Conservation (phyloP, 1,140 invertebrate species). For the Tetragnatha versicolor region DNA sequence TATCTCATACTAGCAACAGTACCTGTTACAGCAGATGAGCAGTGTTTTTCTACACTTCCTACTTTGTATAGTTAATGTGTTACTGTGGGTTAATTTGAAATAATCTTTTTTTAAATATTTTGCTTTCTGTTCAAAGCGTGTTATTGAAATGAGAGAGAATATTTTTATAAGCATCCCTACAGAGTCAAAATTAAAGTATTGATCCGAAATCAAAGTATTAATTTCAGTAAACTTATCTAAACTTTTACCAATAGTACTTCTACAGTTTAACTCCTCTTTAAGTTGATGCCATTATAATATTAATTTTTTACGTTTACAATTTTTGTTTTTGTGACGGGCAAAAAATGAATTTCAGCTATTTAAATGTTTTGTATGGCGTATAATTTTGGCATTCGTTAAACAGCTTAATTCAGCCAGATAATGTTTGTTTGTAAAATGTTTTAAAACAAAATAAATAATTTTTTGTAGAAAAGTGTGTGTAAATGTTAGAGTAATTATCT, state of each 20-base stretch:
- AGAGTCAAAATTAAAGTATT: neutral
- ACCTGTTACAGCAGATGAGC: neutral
- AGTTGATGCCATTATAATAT: neutral
- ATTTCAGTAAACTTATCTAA: neutral
- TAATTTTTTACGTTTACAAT: neutral
- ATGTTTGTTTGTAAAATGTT: no score
- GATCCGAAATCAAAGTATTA: slow-evolving; percentile 10
- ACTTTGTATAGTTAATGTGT: neutral
- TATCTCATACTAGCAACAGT: neutral
- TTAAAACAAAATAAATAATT: no score
- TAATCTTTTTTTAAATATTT: neutral
- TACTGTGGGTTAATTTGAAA: neutral
- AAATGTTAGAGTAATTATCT: no score
- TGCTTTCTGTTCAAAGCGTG: neutral
- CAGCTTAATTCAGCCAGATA: no score
- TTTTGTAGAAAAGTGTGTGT: no score
- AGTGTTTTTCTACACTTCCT: neutral
- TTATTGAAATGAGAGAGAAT: neutral
- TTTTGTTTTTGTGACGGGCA: neutral
- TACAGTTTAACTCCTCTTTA: neutral
- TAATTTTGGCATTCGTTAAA: no score
- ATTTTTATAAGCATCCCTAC: slow-evolving; percentile 1
- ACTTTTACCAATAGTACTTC: neutral
- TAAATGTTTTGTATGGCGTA: no score
- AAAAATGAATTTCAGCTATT: no score